phyloP scores from a whole-genome alignment of 2,888 invertebrate species.

The Polydrusus pterygomalis region DNA sequence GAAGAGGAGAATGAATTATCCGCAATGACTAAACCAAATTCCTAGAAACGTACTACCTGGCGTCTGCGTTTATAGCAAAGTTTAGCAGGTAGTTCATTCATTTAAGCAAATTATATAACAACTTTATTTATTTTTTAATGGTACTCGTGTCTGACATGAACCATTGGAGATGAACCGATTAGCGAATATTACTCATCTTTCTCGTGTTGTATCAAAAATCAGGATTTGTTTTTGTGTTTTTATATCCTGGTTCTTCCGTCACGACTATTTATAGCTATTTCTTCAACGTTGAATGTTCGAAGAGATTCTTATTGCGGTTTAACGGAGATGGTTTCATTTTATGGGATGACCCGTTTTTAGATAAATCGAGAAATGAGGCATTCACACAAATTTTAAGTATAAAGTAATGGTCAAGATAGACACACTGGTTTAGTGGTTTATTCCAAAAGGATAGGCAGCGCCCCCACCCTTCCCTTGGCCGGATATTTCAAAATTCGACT shows the following conservation, averaged over 20 bases:
- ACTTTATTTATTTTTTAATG: constrained; percentile 22
- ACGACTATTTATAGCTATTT: constrained; percentile 40
- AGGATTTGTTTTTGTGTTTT: constrained; percentile 42
- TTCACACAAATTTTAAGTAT: neutral
- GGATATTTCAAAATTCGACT: no score
- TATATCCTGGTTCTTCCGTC: constrained; percentile 36
- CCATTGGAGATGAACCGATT: constrained; percentile 42
- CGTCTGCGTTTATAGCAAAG: constrained; percentile 19
- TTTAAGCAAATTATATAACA: constrained; percentile 47
- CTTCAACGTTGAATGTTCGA: constrained; percentile 23
- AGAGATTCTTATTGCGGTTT: neutral
- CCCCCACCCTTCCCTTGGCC: no score
- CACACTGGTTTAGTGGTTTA: no score
- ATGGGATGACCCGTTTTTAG: constrained; percentile 1
- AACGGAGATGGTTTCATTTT: neutral
- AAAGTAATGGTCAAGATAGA: no score
- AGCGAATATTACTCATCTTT: constrained; percentile 45
- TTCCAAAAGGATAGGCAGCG: no score
- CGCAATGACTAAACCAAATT: constrained; percentile 7
- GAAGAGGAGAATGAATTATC: neutral
- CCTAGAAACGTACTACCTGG: constrained; percentile 4
- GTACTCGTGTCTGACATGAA: constrained; percentile 20
- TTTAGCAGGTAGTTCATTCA: constrained; percentile 37
- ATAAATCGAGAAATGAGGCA: constrained; percentile 9
- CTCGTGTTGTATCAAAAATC: constrained; percentile 43